phyloP scores from a whole-genome alignment of 1,140 invertebrate species.

The Varroa destructor region DNA sequence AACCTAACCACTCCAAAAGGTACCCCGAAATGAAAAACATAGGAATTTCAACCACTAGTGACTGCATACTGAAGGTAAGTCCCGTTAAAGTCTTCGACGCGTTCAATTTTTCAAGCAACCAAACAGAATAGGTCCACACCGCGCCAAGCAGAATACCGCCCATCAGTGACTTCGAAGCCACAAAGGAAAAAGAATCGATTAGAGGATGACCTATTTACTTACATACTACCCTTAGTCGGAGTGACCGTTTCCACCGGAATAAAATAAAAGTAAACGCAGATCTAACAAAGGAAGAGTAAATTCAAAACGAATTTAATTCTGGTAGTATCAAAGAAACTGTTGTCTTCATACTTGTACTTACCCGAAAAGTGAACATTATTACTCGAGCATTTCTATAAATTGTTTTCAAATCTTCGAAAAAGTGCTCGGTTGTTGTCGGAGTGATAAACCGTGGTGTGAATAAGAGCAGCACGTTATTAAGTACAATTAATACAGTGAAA shows the following conservation, averaged over 20 bases:
- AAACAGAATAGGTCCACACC: conserved; percentile 66
- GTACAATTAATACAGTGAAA: not conserved
- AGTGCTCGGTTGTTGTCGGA: not conserved
- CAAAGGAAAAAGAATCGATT: conserved; percentile 44
- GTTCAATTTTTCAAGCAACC: conserved; percentile 37
- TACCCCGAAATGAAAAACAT: conserved; percentile 70
- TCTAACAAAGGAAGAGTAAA: no score
- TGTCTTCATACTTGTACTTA: not conserved
- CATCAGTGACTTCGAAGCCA: conserved; percentile 60
- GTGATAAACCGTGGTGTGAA: conserved; percentile 9
- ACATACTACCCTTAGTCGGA: no score
- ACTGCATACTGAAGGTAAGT: conserved; percentile 58
- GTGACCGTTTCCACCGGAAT: no score
- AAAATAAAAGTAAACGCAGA: no score
- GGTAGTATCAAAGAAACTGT: no score
- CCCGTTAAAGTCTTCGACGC: conserved; percentile 58
- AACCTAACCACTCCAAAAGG: conserved; percentile 59
- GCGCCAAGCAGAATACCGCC: conserved; percentile 69
- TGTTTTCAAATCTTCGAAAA: not conserved
- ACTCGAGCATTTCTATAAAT: not conserved
- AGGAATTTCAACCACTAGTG: conserved; percentile 70
- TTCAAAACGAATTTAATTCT: no score
- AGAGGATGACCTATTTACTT: no score
- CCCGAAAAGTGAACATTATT: not conserved
- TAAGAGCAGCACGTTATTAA: not conserved